phyloP scores from a whole-genome alignment of 2,797 vertebrate species.

The Mormyrops attenuatus region DNA sequence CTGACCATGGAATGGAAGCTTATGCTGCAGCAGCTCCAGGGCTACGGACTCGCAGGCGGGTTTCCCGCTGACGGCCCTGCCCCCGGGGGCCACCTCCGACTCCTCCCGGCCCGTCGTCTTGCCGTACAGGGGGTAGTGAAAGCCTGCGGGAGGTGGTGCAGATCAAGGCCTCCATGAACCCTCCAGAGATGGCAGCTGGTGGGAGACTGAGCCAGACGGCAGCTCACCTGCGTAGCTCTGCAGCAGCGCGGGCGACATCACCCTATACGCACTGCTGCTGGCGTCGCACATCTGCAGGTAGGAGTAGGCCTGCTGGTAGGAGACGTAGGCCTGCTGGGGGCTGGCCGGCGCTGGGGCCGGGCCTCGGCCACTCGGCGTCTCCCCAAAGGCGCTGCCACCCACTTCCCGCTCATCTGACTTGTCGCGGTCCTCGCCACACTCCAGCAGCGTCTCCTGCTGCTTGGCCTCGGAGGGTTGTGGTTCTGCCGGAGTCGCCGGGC shows the following conservation, averaged over 20 bases:
- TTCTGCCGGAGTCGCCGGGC: constrained; percentile 65
- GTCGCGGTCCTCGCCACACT: constrained; percentile 63
- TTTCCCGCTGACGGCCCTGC: constrained; percentile 73
- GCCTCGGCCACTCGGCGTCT: constrained; percentile 75
- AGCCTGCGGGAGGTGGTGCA: constrained; percentile 58
- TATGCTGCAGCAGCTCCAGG: constrained; percentile 87
- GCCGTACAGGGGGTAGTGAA: constrained; percentile 95
- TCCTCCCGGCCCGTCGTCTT: constrained; percentile 95
- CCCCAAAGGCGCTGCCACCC: constrained; percentile 74
- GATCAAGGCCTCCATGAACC: neutral
- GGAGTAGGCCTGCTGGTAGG: constrained; percentile 89
- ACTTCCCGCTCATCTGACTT: constrained; percentile 78
- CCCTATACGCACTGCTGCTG: constrained; percentile 79
- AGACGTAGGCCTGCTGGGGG: constrained; percentile 91
- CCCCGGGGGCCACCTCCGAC: constrained; percentile 77
- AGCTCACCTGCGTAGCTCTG: constrained; percentile 89
- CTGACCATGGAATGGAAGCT: constrained; percentile 85
- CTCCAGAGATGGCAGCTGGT: neutral
- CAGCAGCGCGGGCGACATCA: constrained; percentile 88
- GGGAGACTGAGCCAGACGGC: neutral
- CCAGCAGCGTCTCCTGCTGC: constrained; percentile 63
- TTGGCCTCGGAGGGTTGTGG: constrained; percentile 78
- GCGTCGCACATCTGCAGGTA: constrained; percentile 93
- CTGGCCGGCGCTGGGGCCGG: constrained; percentile 85
- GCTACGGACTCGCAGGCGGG: constrained; percentile 76